Conservation (phyloP, 2,797 vertebrate genomes). For the Phalanger gymnotis region DNA sequence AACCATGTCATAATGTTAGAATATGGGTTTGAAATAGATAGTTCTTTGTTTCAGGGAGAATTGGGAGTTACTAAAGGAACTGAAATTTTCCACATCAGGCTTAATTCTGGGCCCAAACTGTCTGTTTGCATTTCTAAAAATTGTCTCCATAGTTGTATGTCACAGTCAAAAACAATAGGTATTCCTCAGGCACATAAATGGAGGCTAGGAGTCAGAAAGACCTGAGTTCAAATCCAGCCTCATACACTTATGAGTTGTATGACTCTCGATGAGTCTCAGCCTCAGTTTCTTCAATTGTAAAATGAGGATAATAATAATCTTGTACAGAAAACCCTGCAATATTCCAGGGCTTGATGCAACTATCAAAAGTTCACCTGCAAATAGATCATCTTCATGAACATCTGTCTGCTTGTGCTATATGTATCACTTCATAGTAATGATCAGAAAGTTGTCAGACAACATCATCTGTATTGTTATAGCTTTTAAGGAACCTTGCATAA, state of each 20-base stretch:
- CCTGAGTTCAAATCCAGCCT: not conserved
- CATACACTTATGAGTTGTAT: not conserved
- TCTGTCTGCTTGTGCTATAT: too few species aligned
- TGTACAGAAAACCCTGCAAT: not conserved
- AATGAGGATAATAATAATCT: not conserved
- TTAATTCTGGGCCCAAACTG: not conserved
- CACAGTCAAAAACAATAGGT: not conserved
- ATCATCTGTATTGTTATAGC: not conserved
- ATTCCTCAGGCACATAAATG: not conserved
- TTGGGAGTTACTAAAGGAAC: not conserved
- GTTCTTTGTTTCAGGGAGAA: not conserved
- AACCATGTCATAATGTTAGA: not conserved
- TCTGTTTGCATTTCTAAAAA: not conserved
- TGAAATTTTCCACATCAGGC: not conserved
- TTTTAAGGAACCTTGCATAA: not conserved
- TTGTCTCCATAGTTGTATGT: not conserved
- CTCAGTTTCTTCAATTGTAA: not conserved
- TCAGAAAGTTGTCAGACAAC: not conserved
- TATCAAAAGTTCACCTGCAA: not conserved
- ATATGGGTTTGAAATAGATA: not conserved
- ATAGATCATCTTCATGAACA: not conserved
- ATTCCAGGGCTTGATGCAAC: not conserved
- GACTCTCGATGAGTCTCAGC: not conserved
- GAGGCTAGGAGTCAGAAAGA: not conserved
- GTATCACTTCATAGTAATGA: not conserved